phyloP scores from a whole-genome alignment of 2,888 invertebrate genomes.

The Ypsolopha scabrella region DNA sequence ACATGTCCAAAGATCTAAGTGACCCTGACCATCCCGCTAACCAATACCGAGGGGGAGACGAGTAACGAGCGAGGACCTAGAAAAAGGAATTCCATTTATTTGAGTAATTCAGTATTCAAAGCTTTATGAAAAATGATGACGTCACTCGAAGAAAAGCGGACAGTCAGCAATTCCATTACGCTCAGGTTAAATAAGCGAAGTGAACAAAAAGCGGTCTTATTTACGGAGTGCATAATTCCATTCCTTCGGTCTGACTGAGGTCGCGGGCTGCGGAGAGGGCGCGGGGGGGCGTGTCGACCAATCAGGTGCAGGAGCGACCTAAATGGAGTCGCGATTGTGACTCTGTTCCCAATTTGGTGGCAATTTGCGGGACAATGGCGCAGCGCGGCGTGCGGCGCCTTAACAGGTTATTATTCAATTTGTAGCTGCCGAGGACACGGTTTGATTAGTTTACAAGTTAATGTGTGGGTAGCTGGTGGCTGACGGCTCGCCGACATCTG shows the following conservation, averaged over 20 bases:
- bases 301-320: conserved; percentile 57
- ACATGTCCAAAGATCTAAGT: conserved; percentile 17
- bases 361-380: conserved; percentile 61
- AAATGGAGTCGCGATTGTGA: conserved; percentile 51
- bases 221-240: conserved; percentile 61
- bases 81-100: not conserved
- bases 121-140: not conserved
- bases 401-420: conserved; percentile 65
- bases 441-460: conserved; percentile 55
- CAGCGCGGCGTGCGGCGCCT: conserved; percentile 29
- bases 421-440: conserved; percentile 54
- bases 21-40: conserved; percentile 12
- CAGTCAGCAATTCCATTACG: conserved; percentile 25
- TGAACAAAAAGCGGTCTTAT: conserved; percentile 45
- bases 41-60: too few species aligned
- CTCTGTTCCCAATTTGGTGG: conserved; percentile 60
- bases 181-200: conserved; percentile 39
- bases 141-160: conserved; percentile 7
- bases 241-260: conserved; percentile 31
- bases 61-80: too few species aligned
- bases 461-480: conserved; percentile 45
- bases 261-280: conserved; percentile 12
- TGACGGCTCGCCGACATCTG: conserved; percentile 13
- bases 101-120: not conserved
- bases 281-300: conserved; percentile 50